phyloP scores from a whole-genome alignment of 2,888 invertebrate species.

The Rotaria magnacalcarata region DNA sequence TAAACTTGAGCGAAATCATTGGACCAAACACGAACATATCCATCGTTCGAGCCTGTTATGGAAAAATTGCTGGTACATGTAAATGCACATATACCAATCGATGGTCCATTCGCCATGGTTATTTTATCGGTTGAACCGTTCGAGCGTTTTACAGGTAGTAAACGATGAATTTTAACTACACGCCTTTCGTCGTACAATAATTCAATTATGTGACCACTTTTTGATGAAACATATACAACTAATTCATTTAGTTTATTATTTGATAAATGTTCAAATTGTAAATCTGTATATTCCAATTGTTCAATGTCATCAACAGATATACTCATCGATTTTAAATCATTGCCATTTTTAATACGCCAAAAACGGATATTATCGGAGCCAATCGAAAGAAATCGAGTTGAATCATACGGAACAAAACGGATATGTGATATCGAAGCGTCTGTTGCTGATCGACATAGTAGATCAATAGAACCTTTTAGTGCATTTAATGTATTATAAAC shows the following conservation, averaged over 20 bases:
- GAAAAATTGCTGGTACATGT: slow-evolving; percentile 57
- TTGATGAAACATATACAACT: slow-evolving; percentile 56
- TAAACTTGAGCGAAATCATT: slow-evolving; percentile 53
- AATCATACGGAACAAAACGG: slow-evolving; percentile 57
- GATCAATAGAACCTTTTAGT: slow-evolving; percentile 51
- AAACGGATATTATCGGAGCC: slow-evolving; percentile 57
- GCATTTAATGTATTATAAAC: slow-evolving; percentile 49
- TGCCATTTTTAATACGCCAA: slow-evolving; percentile 57
- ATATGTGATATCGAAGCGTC: slow-evolving; percentile 56
- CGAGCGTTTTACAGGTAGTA: slow-evolving; percentile 51
- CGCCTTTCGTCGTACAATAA: slow-evolving; percentile 54
- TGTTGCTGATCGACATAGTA: slow-evolving; percentile 58
- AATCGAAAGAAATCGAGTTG: slow-evolving; percentile 57
- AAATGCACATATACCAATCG: slow-evolving; percentile 54
- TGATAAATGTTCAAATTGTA: slow-evolving; percentile 27
- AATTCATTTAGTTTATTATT: slow-evolving; percentile 50
- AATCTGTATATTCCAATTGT: slow-evolving; percentile 56
- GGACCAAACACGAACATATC: slow-evolving; percentile 58
- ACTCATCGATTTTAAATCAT: slow-evolving; percentile 56
- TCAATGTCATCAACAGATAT: slow-evolving; percentile 50
- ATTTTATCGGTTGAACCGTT: slow-evolving; percentile 1
- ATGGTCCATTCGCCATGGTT: not conserved
- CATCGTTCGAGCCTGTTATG: slow-evolving; percentile 59
- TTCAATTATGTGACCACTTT: slow-evolving; percentile 57
- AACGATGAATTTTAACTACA: slow-evolving; percentile 54